Percentiles rank a stretch among this genome's conserved stretches.
phyloP scores from a whole-genome alignment of 1,140 invertebrate genomes.

The Halictus rubicundus region DNA sequence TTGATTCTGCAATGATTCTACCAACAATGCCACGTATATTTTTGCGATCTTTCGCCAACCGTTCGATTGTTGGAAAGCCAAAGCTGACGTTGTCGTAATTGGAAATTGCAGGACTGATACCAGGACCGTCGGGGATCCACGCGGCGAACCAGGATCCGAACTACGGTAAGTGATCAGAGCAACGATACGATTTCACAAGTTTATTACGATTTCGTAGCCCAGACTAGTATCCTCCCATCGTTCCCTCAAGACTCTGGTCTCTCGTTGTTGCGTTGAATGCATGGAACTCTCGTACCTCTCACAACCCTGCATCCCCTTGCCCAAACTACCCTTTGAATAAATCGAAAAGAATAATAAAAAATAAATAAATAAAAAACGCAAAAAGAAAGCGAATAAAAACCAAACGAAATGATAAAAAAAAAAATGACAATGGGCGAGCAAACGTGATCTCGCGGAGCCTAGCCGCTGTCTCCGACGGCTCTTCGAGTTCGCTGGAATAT shows the following conservation, averaged over 20 bases:
- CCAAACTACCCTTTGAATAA: constrained; percentile 50
- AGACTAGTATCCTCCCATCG: constrained; percentile 78
- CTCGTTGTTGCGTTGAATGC: constrained; percentile 81
- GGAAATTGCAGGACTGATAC: constrained; percentile 84
- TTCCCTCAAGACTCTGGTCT: constrained; percentile 78
- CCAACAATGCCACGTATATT: no score
- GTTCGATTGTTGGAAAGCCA: neutral
- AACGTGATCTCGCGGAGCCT: constrained; percentile 56
- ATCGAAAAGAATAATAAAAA: neutral
- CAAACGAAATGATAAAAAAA: neutral
- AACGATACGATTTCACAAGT: constrained; percentile 53
- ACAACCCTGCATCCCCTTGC: constrained; percentile 70
- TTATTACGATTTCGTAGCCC: constrained; percentile 75
- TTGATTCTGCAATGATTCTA: no score
- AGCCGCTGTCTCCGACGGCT: constrained; percentile 55
- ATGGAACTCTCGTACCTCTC: constrained; percentile 81
- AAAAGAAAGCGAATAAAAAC: neutral
- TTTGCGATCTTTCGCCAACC: no score
- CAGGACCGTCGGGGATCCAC: constrained; percentile 91
- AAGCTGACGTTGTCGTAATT: constrained; percentile 1
- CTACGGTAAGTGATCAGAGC: constrained; percentile 87
- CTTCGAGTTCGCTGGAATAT: constrained; percentile 49
- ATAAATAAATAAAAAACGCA: constrained; percentile 7
- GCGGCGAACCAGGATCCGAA: constrained; percentile 85
- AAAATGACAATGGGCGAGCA: constrained; percentile 53